Base-by-base conservation (phyloP, 2,113 vertebrate species). In the Equus przewalskii region DNA sequence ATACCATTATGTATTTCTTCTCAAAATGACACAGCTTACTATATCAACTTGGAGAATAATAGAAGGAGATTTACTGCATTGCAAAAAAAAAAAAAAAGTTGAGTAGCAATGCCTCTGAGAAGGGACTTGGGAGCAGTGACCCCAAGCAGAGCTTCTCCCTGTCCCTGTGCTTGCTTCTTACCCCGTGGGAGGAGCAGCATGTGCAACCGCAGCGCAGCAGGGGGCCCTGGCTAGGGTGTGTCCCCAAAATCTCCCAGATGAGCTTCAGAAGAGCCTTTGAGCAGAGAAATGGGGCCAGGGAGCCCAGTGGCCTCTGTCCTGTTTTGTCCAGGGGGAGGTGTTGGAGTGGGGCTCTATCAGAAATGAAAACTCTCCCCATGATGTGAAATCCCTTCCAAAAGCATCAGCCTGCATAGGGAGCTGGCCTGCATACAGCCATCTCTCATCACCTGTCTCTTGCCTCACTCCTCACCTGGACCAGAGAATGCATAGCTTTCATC, bases 1-100 rank as follows among this genome's bases (percentile, higher is more conserved):
- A 99, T 94, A 98, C 98, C 97, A 98, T 98, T 99, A 98, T 99
- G 98, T 98, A 98, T 99, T 99, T 99, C 98, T 98, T 98, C 99
- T 98, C 98, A 98, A 97, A 99, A 93, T 98, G 98, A 98, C 99
- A 99, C 78, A 79, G 97, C 98, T 99, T 98, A 98, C 98, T 99
- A 98, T 98, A 99, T 98, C 98, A 98, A 98, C 95, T 95, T 83
- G 81, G 98, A 98, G 98, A 98, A 98, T 98, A 98, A 98, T 97
- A 98, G 96, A 93, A 96, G 96, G 97, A 99, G 98, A 98, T 99
- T 99, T 99, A 99, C 98, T 97, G 95, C 92, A 89, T 94, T 97
- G 96, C n/a, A 73, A 54, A 36, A 3, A 2, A 18, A 96, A 96
- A 98, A 98, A 98, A 97, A 95, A 93, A 98, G 97, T 88, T 96